Conservation (phyloP, 2,797 vertebrate species). For the Loriculus beryllinus region DNA sequence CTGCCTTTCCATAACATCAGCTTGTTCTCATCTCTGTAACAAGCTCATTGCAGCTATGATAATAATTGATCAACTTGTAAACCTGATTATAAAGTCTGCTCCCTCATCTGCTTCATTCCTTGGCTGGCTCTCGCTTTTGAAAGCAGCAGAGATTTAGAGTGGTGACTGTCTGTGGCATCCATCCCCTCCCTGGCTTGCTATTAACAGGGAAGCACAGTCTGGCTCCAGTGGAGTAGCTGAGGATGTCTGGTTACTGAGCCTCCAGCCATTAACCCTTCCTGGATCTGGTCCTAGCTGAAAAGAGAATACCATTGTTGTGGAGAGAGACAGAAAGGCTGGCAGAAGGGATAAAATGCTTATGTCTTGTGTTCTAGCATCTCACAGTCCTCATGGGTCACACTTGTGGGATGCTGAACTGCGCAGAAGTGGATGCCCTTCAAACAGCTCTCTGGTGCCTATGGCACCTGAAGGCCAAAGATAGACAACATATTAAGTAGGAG, state of each 20-base stretch:
- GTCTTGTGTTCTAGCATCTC: not conserved
- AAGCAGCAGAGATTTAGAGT: not conserved
- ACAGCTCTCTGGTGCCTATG: not conserved
- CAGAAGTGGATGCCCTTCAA: not conserved
- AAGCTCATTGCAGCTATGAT: not conserved
- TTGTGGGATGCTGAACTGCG: not conserved
- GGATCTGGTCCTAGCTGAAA: not conserved
- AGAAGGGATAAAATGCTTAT: not conserved
- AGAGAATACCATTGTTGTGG: not conserved
- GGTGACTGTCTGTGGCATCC: not conserved
- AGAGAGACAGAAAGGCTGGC: not conserved
- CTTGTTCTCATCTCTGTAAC: conserved; percentile 17
- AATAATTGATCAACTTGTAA: conserved; percentile 26
- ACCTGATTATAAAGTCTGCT: conserved; percentile 15
- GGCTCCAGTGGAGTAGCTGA: not conserved
- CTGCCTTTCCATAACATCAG: not conserved
- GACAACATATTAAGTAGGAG: not conserved
- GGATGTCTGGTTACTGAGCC: not conserved
- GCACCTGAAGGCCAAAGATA: not conserved
- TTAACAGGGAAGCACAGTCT: rapidly evolving
- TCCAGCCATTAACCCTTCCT: not conserved
- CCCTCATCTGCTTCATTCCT: not conserved
- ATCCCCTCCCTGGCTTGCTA: not conserved
- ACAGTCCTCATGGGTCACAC: not conserved
- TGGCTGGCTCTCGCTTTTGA: not conserved